Conservation (phyloP, 2,113 vertebrate genomes). For the Pseudonaja textilis region DNA sequence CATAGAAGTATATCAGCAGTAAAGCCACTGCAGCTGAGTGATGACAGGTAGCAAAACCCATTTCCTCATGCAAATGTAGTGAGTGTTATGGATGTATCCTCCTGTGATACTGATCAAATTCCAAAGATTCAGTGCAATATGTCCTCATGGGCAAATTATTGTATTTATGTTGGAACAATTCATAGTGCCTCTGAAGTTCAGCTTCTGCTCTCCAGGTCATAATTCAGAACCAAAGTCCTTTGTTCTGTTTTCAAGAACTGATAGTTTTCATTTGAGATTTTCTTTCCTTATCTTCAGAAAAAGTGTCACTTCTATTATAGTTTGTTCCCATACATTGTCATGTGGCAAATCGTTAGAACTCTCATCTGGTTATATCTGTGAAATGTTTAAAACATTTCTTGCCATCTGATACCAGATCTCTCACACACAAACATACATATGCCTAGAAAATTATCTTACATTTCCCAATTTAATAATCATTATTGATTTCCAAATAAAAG, state of each 20-base stretch:
- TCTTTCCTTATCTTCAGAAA: slow-evolving; percentile 28
- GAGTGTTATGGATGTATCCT: not conserved
- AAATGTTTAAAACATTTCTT: slow-evolving; percentile 13
- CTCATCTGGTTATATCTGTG: slow-evolving; percentile 33
- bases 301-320: slow-evolving; percentile 5
- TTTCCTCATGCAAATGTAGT: not conserved
- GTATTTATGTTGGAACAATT: not conserved
- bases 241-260: not conserved
- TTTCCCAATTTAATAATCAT: not conserved
- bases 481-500: not conserved
- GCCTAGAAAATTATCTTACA: not conserved
- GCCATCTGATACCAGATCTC: not conserved
- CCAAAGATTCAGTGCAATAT: not conserved
- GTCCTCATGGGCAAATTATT: not conserved
- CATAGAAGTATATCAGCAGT: not conserved
- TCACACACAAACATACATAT: not conserved
- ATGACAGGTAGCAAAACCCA: not conserved
- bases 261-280: slow-evolving; percentile 20
- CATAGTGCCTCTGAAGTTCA: not conserved
- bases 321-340: not conserved
- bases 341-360: slow-evolving; percentile 19
- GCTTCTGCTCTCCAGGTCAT: not conserved
- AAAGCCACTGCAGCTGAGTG: not conserved
- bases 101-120: not conserved
- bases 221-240: not conserved